phyloP scores from a whole-genome alignment of 1,140 invertebrate genomes.

The Drosophila grimshawi region DNA sequence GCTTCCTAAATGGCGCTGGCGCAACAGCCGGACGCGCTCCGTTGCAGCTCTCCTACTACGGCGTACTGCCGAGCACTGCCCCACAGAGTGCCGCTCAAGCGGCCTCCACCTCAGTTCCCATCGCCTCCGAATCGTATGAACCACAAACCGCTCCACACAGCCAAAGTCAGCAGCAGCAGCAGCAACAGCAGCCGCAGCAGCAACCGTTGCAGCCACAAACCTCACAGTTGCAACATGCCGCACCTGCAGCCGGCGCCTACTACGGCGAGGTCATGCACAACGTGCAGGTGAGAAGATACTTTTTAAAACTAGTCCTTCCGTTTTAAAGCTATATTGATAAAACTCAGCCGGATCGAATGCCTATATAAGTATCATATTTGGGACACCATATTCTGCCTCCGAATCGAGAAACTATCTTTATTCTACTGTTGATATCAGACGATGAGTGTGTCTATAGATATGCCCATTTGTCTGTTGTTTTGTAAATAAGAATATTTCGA shows the following conservation, averaged over 20 bases:
- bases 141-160: conserved; percentile 78
- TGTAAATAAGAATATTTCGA: too few species aligned
- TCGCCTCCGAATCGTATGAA: conserved; percentile 69
- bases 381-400: too few species aligned
- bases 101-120: conserved; percentile 44
- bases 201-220: conserved; percentile 35
- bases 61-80: conserved; percentile 62
- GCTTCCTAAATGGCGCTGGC: conserved; percentile 75
- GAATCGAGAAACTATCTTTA: too few species aligned
- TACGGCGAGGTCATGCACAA: conserved; percentile 80
- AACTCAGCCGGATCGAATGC: too few species aligned
- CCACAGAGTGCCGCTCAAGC: conserved; percentile 42
- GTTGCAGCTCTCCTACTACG: conserved; percentile 76
- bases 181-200: conserved; percentile 56
- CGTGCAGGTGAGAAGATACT: conserved; percentile 65
- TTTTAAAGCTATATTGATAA: too few species aligned
- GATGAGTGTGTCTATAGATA: too few species aligned
- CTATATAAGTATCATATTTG: too few species aligned
- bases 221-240: conserved; percentile 50
- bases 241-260: conserved; percentile 68
- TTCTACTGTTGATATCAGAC: too few species aligned
- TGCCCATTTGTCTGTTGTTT: too few species aligned
- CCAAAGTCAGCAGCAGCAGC: conserved; percentile 67
- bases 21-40: conserved; percentile 54
- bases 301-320: too few species aligned